Evolutionary conservation across 1,140 invertebrate species (phyloP).

Genomic region (Lasioglossum baleicum): DNA sequence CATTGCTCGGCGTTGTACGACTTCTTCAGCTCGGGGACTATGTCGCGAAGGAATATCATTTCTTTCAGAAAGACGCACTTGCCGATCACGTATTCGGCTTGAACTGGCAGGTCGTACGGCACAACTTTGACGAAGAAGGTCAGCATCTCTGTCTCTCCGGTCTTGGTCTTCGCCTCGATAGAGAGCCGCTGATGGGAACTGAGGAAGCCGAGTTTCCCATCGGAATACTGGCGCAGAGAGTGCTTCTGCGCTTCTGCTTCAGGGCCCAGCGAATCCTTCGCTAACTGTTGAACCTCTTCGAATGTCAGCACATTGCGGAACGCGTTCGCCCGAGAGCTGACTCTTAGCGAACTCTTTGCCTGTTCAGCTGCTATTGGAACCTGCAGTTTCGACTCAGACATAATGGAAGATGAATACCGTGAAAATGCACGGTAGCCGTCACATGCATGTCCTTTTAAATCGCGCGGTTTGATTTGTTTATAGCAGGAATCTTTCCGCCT

Average conservation of each 20-base stretch:
- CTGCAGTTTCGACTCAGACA: conserved; percentile 17
- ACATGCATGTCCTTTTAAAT: not conserved
- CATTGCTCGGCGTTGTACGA: conserved; percentile 64
- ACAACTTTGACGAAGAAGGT: conserved; percentile 80
- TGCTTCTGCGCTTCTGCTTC: conserved; percentile 59
- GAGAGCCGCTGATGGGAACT: conserved; percentile 76
- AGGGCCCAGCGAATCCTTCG: conserved; percentile 28
- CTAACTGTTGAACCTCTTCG: conserved; percentile 65
- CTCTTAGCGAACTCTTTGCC: not conserved
- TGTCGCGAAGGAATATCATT: conserved; percentile 73
- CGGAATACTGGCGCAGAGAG: conserved; percentile 61
- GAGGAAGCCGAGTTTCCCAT: conserved; percentile 79
- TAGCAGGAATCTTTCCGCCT: not conserved
- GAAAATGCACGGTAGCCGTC: not conserved
- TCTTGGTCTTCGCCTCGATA: conserved; percentile 44
- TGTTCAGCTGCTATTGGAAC: not conserved
- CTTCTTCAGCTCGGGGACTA: conserved; percentile 73
- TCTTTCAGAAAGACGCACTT: conserved; percentile 80
- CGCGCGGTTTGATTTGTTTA: not conserved
- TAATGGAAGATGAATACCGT: too few relatives aligned
- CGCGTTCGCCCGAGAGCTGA: not conserved
- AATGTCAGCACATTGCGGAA: conserved; percentile 52
- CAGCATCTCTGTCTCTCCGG: conserved; percentile 41
- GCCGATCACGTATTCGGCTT: conserved; percentile 76
- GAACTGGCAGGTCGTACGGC: conserved; percentile 71